Evolutionary conservation across 2,888 invertebrate species (phyloP).

Genomic region (Cephonodes hylas): DNA sequence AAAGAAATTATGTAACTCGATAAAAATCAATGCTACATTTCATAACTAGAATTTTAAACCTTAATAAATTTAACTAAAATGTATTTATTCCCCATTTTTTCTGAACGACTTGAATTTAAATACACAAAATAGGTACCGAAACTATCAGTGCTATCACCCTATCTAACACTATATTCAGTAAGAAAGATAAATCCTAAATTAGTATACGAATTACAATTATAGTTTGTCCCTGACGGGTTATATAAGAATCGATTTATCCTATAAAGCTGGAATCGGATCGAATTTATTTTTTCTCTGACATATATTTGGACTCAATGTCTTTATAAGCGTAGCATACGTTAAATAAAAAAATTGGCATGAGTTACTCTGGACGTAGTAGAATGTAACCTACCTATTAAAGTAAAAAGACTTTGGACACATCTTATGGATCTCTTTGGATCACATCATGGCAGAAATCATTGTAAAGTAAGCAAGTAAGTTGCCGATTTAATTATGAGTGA

Average conservation of each 20-base stretch:
- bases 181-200: neutral
- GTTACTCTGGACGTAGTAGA: neutral
- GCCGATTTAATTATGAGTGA: too few species aligned
- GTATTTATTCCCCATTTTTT: too few species aligned
- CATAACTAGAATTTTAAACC: neutral
- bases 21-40: neutral
- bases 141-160: too few species aligned
- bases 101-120: too few species aligned
- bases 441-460: too few species aligned
- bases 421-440: neutral
- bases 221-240: neutral
- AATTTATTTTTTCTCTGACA: too few species aligned
- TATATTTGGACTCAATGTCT: too few species aligned
- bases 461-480: too few species aligned
- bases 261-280: too few species aligned
- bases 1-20: neutral
- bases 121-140: too few species aligned
- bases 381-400: too few species aligned
- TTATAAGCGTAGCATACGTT: neutral
- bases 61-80: too few species aligned
- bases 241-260: neutral
- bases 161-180: neutral
- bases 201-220: neutral
- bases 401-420: neutral
- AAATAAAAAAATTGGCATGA: neutral